A percentile compares a stretch with the other conserved stretches of the same genome.
Evolutionary conservation across 2,113 vertebrate species (phyloP).

Genomic region (Verasper variegatus): DNA sequence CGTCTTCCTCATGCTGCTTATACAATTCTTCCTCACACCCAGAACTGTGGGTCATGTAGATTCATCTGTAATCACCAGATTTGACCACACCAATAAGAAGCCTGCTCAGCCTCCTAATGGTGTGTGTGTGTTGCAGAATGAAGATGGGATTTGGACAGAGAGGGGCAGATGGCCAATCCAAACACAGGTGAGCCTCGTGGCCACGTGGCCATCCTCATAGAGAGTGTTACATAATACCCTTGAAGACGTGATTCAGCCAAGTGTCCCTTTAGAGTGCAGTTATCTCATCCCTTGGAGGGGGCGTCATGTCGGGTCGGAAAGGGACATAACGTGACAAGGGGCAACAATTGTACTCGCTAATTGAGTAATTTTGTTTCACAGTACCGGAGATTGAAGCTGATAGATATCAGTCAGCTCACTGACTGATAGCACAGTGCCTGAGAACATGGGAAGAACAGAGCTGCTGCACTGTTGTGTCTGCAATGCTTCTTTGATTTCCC

Average conservation of each 20-base stretch:
- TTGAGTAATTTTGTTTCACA: slow-evolving; percentile 35
- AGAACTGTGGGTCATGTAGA: slow-evolving; percentile 16
- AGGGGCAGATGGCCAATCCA: slow-evolving; percentile 38
- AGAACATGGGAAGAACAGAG: no score
- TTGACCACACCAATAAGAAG: background rate
- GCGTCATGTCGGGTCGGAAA: slow-evolving; percentile 2
- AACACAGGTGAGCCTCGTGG: slow-evolving; percentile 56
- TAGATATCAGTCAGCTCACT: slow-evolving; percentile 27
- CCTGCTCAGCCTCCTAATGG: background rate
- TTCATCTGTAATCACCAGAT: slow-evolving; percentile 25
- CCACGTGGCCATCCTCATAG: slow-evolving; percentile 45
- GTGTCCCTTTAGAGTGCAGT: slow-evolving; percentile 43
- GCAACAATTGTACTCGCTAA: slow-evolving; percentile 9
- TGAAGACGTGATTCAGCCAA: slow-evolving; percentile 65
- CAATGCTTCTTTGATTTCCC: no score
- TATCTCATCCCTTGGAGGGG: slow-evolving; percentile 44
- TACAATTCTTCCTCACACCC: slow-evolving; percentile 13
- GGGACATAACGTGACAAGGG: slow-evolving; percentile 11
- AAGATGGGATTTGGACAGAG: slow-evolving; percentile 26
- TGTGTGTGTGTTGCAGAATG: slow-evolving; percentile 6
- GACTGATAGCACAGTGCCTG: background rate
- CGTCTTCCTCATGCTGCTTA: slow-evolving; percentile 33
- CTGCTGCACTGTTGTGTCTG: no score
- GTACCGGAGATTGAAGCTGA: slow-evolving; percentile 36
- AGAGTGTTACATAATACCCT: slow-evolving; percentile 58